Percentiles rank a stretch among this genome's conserved stretches.
Evolutionary conservation across 1,140 invertebrate species (phyloP).

Genomic region (Drosophila teissieri): DNA sequence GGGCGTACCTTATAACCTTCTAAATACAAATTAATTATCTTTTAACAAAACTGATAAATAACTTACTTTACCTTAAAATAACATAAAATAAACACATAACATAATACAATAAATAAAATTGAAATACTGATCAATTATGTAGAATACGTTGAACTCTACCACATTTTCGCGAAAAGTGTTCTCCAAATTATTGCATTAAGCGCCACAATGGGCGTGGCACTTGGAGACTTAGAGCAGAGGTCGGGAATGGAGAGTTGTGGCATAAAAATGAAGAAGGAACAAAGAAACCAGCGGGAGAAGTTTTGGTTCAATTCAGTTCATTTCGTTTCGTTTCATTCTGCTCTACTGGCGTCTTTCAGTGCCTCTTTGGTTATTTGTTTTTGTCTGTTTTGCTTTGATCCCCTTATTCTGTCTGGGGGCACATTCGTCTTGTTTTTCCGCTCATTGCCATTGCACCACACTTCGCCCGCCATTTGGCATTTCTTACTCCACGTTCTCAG

Average conservation of each 20-base stretch:
- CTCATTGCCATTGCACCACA: constrained; percentile 73
- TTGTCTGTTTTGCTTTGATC: constrained; percentile 76
- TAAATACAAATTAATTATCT: not conserved
- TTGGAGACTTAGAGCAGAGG: constrained; percentile 13
- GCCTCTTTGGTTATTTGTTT: constrained; percentile 41
- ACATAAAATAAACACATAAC: no score
- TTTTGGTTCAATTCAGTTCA: constrained; percentile 36
- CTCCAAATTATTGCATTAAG: constrained; percentile 24
- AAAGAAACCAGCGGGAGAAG: constrained; percentile 46
- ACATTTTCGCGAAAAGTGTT: no score
- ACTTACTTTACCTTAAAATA: not conserved
- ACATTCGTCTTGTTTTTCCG: constrained; percentile 72
- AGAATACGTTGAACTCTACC: no score
- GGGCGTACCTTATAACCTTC: no score
- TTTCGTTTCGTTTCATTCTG: constrained; percentile 7
- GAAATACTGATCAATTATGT: constrained; percentile 18
- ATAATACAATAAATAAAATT: not conserved
- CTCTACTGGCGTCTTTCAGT: constrained; percentile 23
- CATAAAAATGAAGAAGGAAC: constrained; percentile 64
- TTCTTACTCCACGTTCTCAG: not conserved
- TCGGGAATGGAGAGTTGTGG: constrained; percentile 33
- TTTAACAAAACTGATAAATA: not conserved
- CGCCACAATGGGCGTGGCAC: constrained; percentile 63
- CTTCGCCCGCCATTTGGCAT: constrained; percentile 61
- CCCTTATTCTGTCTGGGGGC: constrained; percentile 74